Percentiles rank a stretch among this genome's conserved stretches.
These are phyloP conservation scores for Clunio marinus DNA, from an alignment of 2,888 invertebrate species.

Conservation along the genomic window DNA sequence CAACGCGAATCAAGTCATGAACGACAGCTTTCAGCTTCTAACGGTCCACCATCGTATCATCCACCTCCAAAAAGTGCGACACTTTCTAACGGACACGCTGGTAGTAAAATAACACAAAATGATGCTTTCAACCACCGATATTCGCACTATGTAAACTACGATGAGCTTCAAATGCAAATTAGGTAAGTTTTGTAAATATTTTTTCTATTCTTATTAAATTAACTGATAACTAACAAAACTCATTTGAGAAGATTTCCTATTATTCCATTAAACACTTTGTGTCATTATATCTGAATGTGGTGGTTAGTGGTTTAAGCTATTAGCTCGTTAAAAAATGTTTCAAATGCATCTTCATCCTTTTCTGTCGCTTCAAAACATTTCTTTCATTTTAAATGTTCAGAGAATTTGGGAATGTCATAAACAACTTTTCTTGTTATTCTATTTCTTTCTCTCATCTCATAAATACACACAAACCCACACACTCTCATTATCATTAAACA, in stretches of 20 bases:
- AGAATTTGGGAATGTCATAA: too few relatives aligned
- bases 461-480: too few relatives aligned
- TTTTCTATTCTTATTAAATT: too few relatives aligned
- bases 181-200: conserved; percentile 69
- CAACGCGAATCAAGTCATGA: conserved; percentile 40
- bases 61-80: conserved; percentile 48
- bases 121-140: conserved; percentile 52
- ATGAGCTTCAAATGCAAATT: conserved; percentile 77
- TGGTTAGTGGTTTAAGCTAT: too few relatives aligned
- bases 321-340: too few relatives aligned
- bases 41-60: conserved; percentile 50
- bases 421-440: too few relatives aligned
- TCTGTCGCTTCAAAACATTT: neutral
- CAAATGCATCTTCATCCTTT: too few relatives aligned
- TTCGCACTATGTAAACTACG: conserved; percentile 76
- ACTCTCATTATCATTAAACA: neutral
- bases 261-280: too few relatives aligned
- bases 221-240: too few relatives aligned
- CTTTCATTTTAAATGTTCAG: neutral
- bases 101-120: conserved; percentile 44
- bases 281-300: too few relatives aligned
- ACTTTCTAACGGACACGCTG: conserved; percentile 17
- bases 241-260: too few relatives aligned
- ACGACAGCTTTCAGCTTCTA: conserved; percentile 28
- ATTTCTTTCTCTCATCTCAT: neutral